Percentiles rank a stretch among this genome's conserved stretches.
Conservation (phyloP, 1,140 invertebrate genomes). For the Tetranychus urticae region DNA sequence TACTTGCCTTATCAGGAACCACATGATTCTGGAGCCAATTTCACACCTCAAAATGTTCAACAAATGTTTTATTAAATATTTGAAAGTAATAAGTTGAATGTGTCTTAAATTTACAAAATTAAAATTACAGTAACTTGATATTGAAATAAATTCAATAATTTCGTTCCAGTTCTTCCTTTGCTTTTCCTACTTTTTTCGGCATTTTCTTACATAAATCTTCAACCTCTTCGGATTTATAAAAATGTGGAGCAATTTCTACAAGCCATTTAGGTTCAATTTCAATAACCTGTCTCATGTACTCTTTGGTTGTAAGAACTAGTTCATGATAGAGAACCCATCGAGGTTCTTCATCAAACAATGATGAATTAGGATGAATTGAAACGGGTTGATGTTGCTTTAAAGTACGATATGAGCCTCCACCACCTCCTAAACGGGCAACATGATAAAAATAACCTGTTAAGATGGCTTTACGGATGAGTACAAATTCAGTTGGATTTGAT, state of each 20-base stretch:
- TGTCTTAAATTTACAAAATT: no score
- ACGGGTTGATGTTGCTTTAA: conserved; percentile 93
- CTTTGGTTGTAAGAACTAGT: conserved; percentile 93
- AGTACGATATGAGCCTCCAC: conserved; percentile 82
- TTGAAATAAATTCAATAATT: neutral
- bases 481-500: conserved; percentile 81
- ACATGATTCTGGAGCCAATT: no score
- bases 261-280: conserved; percentile 98
- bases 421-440: conserved; percentile 95
- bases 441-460: conserved; percentile 98
- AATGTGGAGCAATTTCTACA: conserved; percentile 94
- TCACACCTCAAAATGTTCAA: no score
- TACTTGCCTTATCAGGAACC: no score
- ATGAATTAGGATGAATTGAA: conserved; percentile 95
- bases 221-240: conserved; percentile 52
- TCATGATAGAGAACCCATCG: conserved; percentile 99
- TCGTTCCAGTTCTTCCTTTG: conserved; percentile 1
- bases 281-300: conserved; percentile 97
- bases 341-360: conserved; percentile 88
- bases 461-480: conserved; percentile 87
- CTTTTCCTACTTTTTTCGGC: conserved; percentile 9
- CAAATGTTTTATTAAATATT: no score
- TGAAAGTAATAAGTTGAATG: no score
- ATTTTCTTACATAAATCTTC: conserved; percentile 17
- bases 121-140: no score